phyloP scores from a whole-genome alignment of 2,113 vertebrate species.

The Myotis davidii region DNA sequence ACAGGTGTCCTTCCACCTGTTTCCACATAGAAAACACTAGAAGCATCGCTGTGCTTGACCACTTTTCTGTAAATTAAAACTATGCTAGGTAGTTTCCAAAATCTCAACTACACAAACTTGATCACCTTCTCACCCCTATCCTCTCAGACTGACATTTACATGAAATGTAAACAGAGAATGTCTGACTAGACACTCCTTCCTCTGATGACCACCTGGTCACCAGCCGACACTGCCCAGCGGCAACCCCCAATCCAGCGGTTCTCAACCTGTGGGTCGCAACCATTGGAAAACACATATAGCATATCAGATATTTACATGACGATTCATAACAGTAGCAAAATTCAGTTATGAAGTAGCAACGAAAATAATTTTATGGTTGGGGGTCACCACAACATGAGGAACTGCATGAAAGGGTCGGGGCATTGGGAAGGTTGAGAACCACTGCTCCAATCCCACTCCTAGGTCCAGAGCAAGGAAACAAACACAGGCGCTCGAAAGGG shows the following conservation, averaged over 20 bases:
- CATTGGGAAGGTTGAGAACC: no score
- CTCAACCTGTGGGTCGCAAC: no score
- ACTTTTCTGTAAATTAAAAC: background rate
- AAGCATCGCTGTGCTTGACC: background rate
- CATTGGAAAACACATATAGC: no score
- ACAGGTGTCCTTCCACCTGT: background rate
- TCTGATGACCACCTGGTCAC: rapidly evolving
- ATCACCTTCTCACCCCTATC: background rate
- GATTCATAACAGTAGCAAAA: no score
- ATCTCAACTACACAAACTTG: background rate
- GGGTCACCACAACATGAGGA: no score
- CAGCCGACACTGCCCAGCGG: rapidly evolving
- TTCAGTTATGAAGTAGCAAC: no score
- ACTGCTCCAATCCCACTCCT: background rate
- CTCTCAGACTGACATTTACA: background rate
- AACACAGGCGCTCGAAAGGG: no score
- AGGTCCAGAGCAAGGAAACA: background rate
- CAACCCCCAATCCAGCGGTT: background rate
- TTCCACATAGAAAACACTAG: background rate
- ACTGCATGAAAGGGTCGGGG: no score
- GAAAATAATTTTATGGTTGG: no score
- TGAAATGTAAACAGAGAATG: rapidly evolving
- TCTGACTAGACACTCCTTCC: background rate
- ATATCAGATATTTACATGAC: no score
- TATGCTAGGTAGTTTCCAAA: background rate